Conservation (phyloP, 1,140 invertebrate genomes). For the Trichonephila clavipes region DNA sequence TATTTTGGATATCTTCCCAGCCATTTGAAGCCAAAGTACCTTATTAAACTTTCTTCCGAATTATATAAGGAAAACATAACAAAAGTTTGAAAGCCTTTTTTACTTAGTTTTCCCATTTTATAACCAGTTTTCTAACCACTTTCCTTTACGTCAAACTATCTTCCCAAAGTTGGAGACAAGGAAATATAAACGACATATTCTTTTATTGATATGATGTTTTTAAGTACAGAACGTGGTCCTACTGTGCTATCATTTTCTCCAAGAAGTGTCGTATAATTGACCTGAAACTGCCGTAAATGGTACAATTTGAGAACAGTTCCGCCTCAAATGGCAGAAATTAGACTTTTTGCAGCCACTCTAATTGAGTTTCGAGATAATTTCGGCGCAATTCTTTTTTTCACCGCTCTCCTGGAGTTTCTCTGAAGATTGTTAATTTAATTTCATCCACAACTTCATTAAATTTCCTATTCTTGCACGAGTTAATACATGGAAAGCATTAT, state of each 20-base stretch:
- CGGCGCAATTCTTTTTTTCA: neutral
- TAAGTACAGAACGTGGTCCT: neutral
- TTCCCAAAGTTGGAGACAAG: neutral
- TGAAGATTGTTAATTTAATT: neutral
- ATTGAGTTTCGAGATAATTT: neutral
- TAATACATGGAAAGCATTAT: neutral
- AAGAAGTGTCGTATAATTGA: constrained; percentile 4
- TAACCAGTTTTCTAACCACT: neutral
- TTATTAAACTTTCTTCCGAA: neutral
- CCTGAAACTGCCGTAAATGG: neutral
- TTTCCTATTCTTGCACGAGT: neutral
- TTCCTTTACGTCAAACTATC: neutral
- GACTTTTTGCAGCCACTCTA: constrained; percentile 1
- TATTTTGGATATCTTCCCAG: neutral
- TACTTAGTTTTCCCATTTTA: neutral
- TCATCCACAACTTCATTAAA: neutral
- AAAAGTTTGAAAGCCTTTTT: neutral
- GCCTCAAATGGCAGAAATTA: constrained; percentile 2
- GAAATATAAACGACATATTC: neutral
- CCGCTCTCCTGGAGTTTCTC: neutral
- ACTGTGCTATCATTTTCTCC: neutral
- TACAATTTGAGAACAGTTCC: constrained; percentile 5
- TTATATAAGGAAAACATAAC: neutral
- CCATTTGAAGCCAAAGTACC: neutral
- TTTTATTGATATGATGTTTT: neutral